Conservation (phyloP, 2,888 invertebrate species). For the Cybosia mesomella region DNA sequence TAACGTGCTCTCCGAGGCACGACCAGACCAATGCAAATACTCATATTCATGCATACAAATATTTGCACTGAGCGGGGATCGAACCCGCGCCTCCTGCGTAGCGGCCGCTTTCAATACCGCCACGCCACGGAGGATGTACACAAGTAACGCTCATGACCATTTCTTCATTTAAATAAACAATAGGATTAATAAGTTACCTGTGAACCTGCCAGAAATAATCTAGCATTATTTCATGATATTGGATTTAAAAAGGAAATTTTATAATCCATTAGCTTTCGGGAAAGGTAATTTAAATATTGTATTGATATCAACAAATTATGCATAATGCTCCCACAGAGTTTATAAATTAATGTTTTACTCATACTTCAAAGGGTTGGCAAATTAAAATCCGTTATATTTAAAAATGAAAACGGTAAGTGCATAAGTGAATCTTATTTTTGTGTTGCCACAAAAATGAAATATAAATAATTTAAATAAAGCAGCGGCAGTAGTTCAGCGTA, state of each 20-base stretch:
- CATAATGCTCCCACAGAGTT: not conserved
- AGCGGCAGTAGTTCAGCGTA: not conserved
- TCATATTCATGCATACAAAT: no score
- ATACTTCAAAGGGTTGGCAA: not conserved
- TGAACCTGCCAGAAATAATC: no score
- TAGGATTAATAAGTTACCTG: no score
- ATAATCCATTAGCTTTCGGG: not conserved
- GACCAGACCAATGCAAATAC: no score
- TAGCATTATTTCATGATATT: no score
- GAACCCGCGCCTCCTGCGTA: no score
- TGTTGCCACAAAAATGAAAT: not conserved
- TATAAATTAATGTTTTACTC: not conserved
- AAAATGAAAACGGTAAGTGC: not conserved
- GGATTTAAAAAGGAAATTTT: not conserved
- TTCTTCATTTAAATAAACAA: not conserved
- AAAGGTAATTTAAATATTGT: not conserved
- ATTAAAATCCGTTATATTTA: not conserved
- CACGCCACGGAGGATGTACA: no score
- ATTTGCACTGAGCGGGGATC: no score
- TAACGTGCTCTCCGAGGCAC: no score
- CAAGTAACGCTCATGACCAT: no score
- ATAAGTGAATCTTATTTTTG: not conserved
- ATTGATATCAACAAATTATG: not conserved
- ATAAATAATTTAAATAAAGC: no score
- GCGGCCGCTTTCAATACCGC: no score